These are phyloP conservation scores for Heliocidaris tuberculata DNA, from an alignment of 35 echinoderm and acorn worm species.

Conservation along the genomic window DNA sequence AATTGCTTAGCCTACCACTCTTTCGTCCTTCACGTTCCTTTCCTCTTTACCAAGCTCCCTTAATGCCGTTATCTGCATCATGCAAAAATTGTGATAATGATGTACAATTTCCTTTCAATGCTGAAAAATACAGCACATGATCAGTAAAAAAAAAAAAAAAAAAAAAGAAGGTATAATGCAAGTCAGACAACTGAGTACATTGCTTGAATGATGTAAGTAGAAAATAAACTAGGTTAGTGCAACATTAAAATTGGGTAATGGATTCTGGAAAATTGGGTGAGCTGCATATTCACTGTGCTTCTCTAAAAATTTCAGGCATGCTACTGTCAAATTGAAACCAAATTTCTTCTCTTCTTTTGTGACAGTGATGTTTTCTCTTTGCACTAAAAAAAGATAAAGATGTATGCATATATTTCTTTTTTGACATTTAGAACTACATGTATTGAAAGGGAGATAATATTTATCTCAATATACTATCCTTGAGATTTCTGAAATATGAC, in stretches of 20 bases:
- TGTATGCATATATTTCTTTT: too few species aligned
- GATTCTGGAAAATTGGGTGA: too few species aligned
- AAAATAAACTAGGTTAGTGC: too few species aligned
- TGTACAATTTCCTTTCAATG: background rate
- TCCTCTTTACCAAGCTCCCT: background rate
- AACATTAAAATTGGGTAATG: too few species aligned
- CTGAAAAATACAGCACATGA: background rate
- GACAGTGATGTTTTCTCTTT: too few species aligned
- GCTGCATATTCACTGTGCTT: too few species aligned
- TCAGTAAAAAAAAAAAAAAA: background rate
- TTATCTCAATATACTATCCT: background rate
- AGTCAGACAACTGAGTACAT: background rate
- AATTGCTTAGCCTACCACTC: background rate
- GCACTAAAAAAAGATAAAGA: too few species aligned
- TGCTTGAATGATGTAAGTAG: background rate
- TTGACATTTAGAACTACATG: too few species aligned
- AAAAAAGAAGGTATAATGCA: background rate
- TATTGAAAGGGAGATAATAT: too few species aligned
- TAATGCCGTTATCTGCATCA: constrained; percentile 20
- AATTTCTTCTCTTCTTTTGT: too few species aligned
- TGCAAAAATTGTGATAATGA: background rate
- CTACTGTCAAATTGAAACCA: too few species aligned
- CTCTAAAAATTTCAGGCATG: too few species aligned
- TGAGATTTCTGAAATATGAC: background rate
- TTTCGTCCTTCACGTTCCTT: background rate